Evolutionary conservation across 2,888 invertebrate species (phyloP), one percentile per base, ranked within the genome.

Genomic region (Machimus rusticus): DNA sequence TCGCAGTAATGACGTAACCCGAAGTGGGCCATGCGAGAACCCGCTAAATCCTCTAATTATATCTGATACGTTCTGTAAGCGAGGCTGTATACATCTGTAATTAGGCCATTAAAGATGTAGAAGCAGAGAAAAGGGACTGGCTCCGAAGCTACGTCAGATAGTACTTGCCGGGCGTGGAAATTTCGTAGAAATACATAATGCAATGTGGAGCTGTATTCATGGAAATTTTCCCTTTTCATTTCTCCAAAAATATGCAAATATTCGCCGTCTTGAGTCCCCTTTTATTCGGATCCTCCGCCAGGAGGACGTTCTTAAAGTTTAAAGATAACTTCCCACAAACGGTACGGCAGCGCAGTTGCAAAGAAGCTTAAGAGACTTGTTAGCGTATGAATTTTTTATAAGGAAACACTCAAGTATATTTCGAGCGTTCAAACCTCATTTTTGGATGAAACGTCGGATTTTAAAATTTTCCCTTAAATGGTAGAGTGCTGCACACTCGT

Each of bases 281-380:
- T 85, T 85, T 85, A 85, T 85, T 85, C 74, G 74, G 85, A 74
- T 74, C 23, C 57, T 43, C 85, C 74, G 74, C 37, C 74, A 85
- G n/a, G 51, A 74, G 74, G 85, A 85, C 74, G 74, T 85, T 55
- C 85, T 85, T 85, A 85, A 85, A 85, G 85, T 85, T 85, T 85
- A 85, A 74, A 85, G 74, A 85, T 85, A 85, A 74, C 85, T 74
- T 85, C 74, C 85, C 85, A 85, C 85, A 85, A 85, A 74, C 85
- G 74, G 74, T 74, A 74, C 85, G 74, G 85, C 46, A 85, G 74
- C 85, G 85, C 85, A 85, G 85, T 85, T 85, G 85, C 85, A 74
- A 85, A 85, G 85, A 85, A 85, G 85, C 85, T 85, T 85, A 85
- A 85, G 85, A 85, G 85, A 85, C 85, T 85, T 85, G 85, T 85